Evolutionary conservation across 2,797 vertebrate species (phyloP).

Genomic region (Gymnothorax javanicus): DNA sequence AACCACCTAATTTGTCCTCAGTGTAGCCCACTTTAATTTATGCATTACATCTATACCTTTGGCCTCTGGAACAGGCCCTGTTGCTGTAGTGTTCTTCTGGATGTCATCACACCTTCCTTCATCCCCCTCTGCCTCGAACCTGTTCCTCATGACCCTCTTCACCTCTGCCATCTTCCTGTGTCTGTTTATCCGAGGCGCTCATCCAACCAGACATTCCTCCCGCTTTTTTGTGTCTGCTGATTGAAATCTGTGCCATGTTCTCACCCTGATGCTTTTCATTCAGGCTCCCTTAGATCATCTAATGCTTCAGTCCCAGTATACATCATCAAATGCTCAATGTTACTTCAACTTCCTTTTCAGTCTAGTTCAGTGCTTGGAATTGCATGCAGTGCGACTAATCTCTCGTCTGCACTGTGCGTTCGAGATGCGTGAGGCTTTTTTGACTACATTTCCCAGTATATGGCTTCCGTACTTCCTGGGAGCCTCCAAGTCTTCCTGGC

Average conservation of each 20-base stretch:
- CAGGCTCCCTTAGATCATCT: too few relatives aligned
- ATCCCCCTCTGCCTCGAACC: too few relatives aligned
- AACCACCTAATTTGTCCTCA: not conserved
- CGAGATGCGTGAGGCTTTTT: not conserved
- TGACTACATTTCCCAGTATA: not conserved
- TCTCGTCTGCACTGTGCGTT: not conserved
- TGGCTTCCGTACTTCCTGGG: not conserved
- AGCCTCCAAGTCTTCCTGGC: not conserved
- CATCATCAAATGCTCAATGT: too few relatives aligned
- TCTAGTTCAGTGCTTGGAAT: not conserved
- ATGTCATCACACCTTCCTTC: not conserved
- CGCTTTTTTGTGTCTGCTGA: too few relatives aligned
- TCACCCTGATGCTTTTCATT: too few relatives aligned
- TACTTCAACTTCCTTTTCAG: not conserved
- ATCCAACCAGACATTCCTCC: too few relatives aligned
- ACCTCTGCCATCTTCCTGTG: too few relatives aligned
- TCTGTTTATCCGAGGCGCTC: too few relatives aligned
- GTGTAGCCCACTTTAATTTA: not conserved
- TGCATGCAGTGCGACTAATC: not conserved
- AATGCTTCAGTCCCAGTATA: too few relatives aligned
- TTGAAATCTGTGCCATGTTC: too few relatives aligned
- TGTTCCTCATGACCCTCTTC: too few relatives aligned
- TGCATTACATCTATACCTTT: not conserved
- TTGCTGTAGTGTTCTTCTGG: not conserved
- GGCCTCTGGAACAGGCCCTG: not conserved